A percentile compares a stretch with the other conserved stretches of the same genome.
These are phyloP conservation scores for Aleadryas rufinucha DNA, from an alignment of 2,113 vertebrate species.

Conservation along the genomic window DNA sequence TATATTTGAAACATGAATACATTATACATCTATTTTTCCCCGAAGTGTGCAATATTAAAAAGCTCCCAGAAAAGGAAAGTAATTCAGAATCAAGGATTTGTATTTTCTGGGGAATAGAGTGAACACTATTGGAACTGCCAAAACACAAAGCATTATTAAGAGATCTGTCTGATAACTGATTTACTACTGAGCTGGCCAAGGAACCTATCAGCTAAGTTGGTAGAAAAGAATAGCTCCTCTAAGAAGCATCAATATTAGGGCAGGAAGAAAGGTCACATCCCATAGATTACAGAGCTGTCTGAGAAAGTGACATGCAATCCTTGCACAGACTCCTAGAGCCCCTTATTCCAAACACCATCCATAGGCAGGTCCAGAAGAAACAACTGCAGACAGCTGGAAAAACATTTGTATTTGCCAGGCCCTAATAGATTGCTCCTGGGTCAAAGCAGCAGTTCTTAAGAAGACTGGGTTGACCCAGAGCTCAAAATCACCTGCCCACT, in stretches of 20 bases:
- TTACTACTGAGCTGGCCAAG: background rate
- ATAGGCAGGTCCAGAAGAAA: background rate
- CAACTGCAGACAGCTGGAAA: background rate
- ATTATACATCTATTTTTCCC: background rate
- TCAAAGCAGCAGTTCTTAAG: background rate
- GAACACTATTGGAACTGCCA: background rate
- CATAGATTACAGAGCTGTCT: background rate
- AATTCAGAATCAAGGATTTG: background rate
- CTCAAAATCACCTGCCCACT: background rate
- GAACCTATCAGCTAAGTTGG: background rate
- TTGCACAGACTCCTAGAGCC: background rate
- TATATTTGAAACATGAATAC: background rate
- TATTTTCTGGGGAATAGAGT: background rate
- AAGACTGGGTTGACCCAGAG: background rate
- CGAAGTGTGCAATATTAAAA: background rate
- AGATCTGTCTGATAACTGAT: background rate
- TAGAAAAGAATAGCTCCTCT: background rate
- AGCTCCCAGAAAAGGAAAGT: background rate
- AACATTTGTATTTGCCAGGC: background rate
- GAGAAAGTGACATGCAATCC: background rate
- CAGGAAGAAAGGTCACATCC: background rate
- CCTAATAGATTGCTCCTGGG: background rate
- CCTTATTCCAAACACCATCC: background rate
- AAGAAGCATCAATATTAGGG: background rate
- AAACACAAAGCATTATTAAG: background rate